Conservation (phyloP, 2,888 invertebrate species). For the Coecobrya sp. region DNA sequence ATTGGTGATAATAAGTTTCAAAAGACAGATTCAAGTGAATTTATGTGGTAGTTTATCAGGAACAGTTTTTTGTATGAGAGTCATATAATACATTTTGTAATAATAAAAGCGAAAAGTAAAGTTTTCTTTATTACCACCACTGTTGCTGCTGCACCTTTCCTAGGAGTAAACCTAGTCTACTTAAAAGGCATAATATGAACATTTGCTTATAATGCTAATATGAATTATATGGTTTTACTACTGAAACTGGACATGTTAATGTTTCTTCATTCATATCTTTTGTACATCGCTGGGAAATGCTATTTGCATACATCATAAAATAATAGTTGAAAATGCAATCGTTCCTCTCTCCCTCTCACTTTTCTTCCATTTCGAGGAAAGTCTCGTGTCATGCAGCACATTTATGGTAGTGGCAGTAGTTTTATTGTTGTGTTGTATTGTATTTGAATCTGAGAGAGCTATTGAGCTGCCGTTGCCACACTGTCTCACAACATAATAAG, state of each 20-base stretch:
- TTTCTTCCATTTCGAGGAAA: neutral
- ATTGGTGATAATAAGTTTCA: constrained; percentile 68
- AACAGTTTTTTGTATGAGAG: neutral
- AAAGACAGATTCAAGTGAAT: constrained; percentile 63
- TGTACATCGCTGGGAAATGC: constrained; percentile 28
- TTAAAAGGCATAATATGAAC: too few relatives aligned
- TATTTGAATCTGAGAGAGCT: neutral
- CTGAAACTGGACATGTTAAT: constrained; percentile 32
- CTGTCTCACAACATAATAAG: neutral
- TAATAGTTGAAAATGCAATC: constrained; percentile 49
- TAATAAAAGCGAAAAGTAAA: neutral
- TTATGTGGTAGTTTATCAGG: constrained; percentile 70
- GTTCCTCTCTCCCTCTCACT: neutral
- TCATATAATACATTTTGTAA: neutral
- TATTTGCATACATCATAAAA: constrained; percentile 75
- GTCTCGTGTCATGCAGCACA: constrained; percentile 1
- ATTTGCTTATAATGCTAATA: neutral
- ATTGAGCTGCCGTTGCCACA: neutral
- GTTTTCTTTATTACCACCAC: neutral
- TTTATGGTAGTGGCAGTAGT: constrained; percentile 12
- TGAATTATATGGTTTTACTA: neutral
- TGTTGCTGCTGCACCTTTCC: neutral
- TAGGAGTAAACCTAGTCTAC: neutral
- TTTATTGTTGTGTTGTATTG: neutral
- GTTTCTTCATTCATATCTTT: constrained; percentile 5